These are phyloP conservation scores for Paracentrotus lividus DNA, from an alignment of 53 echinoderm and acorn worm genomes.

Conservation along the genomic window DNA sequence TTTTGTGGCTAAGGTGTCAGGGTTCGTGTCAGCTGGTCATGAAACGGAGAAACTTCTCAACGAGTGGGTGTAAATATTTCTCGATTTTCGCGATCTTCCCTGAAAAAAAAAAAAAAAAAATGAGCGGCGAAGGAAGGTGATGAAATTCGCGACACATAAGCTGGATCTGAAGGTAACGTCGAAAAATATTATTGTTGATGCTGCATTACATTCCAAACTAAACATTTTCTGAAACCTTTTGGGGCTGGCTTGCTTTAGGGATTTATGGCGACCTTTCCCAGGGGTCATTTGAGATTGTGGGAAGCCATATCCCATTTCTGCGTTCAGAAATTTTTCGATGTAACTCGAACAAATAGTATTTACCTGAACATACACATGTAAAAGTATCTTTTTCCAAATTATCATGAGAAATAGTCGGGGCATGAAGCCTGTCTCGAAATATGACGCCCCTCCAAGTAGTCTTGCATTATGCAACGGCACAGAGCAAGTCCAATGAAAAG, in stretches of 20 bases:
- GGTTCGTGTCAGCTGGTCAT: no score
- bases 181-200: constrained; percentile 44
- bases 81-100: not conserved
- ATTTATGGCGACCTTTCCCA: not conserved
- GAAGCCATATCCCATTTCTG: not conserved
- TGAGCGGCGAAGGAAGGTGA: constrained; percentile 8
- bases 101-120: no score
- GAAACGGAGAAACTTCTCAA: no score
- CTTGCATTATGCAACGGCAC: not conserved
- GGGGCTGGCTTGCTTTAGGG: no score
- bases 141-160: constrained; percentile 30
- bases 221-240: constrained; percentile 14
- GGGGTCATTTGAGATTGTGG: not conserved
- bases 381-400: not conserved
- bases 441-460: not conserved
- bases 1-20: no score
- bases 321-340: not conserved
- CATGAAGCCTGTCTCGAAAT: not conserved
- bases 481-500: not conserved
- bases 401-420: not conserved
- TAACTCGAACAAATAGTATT: not conserved
- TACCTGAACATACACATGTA: no score
- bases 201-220: constrained; percentile 31
- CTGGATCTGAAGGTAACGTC: constrained; percentile 28
- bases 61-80: constrained; percentile 10